These are phyloP conservation scores for Laterallus jamaicensis DNA, from an alignment of 2,113 vertebrate genomes.

Conservation along the genomic window DNA sequence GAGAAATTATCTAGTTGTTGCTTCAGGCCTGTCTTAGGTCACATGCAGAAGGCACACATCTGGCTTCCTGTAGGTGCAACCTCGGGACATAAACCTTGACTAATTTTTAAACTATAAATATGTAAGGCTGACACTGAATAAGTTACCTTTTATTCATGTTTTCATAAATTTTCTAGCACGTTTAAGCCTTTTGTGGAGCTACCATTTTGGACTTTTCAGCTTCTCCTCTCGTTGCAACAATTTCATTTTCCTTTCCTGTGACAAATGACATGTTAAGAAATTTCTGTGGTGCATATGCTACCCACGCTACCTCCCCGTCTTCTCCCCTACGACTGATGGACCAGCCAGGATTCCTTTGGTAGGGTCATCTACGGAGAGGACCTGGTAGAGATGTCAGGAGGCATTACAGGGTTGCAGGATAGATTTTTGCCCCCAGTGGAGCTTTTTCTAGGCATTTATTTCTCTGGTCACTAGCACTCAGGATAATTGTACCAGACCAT, in stretches of 20 bases:
- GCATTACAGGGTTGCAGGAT: background rate
- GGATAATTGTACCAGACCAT: background rate
- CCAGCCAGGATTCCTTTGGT: background rate
- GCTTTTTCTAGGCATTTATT: background rate
- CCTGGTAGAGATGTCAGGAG: conserved; percentile 15
- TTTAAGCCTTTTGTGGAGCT: conserved; percentile 23
- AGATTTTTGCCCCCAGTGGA: conserved; percentile 20
- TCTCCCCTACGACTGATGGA: background rate
- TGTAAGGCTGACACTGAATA: conserved; percentile 81
- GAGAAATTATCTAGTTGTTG: conserved; percentile 94
- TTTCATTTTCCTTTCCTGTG: background rate
- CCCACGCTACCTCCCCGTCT: background rate
- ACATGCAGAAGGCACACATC: conserved; percentile 93
- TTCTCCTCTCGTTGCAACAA: conserved; percentile 21
- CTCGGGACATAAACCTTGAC: conserved; percentile 85
- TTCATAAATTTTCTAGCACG: conserved; percentile 59
- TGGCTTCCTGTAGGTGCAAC: conserved; percentile 95
- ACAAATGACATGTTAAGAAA: background rate
- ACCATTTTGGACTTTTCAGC: conserved; percentile 31
- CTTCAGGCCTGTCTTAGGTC: conserved; percentile 92
- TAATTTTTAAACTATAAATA: conserved; percentile 88
- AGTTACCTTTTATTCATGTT: conserved; percentile 81
- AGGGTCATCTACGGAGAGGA: conserved; percentile 19
- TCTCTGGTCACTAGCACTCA: background rate
- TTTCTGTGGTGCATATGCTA: background rate